These are phyloP conservation scores for Coccyzus lansbergi DNA, from an alignment of 2,797 vertebrate genomes.

Conservation along the genomic window DNA sequence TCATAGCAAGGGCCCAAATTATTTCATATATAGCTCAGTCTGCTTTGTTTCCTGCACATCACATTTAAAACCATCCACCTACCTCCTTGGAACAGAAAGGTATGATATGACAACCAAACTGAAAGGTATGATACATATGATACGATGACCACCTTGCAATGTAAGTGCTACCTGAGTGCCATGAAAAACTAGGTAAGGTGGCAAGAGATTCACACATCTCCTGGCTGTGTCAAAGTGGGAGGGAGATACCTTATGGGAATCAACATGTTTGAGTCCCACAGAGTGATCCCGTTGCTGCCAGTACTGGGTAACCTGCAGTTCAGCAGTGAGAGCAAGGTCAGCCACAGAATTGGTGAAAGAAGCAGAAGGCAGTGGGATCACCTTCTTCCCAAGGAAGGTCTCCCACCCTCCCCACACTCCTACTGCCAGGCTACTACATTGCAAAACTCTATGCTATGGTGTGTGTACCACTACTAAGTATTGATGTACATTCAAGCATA, in stretches of 20 bases:
- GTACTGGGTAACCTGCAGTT: not conserved
- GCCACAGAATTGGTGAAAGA: not conserved
- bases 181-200: not conserved
- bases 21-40: not conserved
- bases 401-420: not conserved
- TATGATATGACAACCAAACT: not conserved
- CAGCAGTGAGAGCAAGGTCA: not conserved
- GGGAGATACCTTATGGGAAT: not conserved
- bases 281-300: not conserved
- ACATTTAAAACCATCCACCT: not conserved
- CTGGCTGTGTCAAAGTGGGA: not conserved
- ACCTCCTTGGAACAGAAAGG: not conserved
- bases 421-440: not conserved
- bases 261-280: not conserved
- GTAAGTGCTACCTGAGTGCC: not conserved
- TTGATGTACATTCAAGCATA: not conserved
- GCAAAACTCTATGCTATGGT: not conserved
- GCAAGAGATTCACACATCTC: not conserved
- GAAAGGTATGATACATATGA: fast-evolving
- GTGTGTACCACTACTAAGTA: not conserved
- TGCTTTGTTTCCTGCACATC: not conserved
- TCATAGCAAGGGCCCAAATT: not conserved
- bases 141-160: not conserved
- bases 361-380: not conserved
- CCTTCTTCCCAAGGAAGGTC: not conserved